Percentiles rank a stretch among this genome's conserved stretches.
phyloP scores from a whole-genome alignment of 2,113 vertebrate species.

The Apus apus region DNA sequence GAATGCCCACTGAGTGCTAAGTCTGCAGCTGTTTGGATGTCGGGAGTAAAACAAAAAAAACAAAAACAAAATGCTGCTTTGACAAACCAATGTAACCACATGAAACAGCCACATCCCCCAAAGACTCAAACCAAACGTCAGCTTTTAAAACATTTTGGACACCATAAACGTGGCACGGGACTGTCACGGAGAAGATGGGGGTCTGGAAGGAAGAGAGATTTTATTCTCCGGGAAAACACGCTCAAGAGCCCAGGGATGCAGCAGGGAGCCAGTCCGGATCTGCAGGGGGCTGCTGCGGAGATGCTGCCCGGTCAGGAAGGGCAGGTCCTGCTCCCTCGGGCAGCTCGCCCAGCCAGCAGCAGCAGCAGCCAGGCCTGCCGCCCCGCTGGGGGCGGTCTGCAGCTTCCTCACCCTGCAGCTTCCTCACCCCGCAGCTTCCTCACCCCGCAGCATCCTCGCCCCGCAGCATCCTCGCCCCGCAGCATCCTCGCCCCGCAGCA shows the following conservation, averaged over 20 bases:
- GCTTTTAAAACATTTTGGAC: not conserved
- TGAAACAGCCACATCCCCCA: rapidly evolving
- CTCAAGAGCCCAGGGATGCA: not conserved
- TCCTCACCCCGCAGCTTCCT: too few relatives aligned
- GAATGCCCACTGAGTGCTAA: not conserved
- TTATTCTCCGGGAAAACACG: not conserved
- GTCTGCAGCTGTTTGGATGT: not conserved
- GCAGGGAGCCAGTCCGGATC: not conserved
- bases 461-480: too few relatives aligned
- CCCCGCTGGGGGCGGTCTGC: rapidly evolving
- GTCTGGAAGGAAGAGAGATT: not conserved
- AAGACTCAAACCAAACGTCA: not conserved
- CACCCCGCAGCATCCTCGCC: too few relatives aligned
- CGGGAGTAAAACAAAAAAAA: not conserved
- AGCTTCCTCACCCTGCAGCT: too few relatives aligned
- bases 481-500: too few relatives aligned
- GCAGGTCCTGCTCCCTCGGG: not conserved
- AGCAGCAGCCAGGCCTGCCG: not conserved
- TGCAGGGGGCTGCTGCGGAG: not conserved
- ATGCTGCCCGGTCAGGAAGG: not conserved
- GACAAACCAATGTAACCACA: not conserved
- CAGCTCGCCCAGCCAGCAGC: rapidly evolving
- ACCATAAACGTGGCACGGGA: rapidly evolving
- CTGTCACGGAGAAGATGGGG: not conserved
- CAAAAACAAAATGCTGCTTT: not conserved